These are phyloP conservation scores for Pelosia muscerda DNA, from an alignment of 2,888 invertebrate species.

Conservation along the genomic window DNA sequence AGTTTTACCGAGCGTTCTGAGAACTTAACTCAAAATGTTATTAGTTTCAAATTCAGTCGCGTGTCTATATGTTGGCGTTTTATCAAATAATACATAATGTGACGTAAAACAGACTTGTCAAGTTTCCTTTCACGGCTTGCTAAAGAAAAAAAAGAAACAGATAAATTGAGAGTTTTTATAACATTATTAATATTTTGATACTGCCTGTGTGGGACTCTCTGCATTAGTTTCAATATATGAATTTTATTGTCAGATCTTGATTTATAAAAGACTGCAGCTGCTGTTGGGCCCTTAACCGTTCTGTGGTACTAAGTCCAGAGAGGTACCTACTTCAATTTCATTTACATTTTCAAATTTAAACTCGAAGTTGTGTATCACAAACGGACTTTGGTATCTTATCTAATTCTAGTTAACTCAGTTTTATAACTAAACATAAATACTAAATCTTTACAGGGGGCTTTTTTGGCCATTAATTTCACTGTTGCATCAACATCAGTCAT, in stretches of 20 bases:
- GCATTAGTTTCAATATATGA: neutral
- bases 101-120: neutral
- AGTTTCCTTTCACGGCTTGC: neutral
- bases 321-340: neutral
- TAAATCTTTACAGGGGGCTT: neutral
- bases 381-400: neutral
- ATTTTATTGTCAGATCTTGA: neutral
- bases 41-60: neutral
- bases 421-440: neutral
- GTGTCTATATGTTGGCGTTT: neutral
- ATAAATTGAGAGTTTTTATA: neutral
- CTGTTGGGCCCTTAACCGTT: too few species aligned
- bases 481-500: constrained; percentile 45
- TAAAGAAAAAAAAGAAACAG: neutral
- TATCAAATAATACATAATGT: neutral
- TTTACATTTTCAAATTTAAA: neutral
- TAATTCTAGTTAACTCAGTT: neutral
- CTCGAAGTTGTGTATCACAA: neutral
- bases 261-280: too few species aligned
- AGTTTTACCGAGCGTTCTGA: neutral
- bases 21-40: neutral
- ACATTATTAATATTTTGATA: neutral
- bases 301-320: neutral
- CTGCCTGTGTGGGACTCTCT: neutral
- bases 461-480: constrained; percentile 11